Base-by-base conservation (phyloP, 2,113 vertebrate genomes). In the Thinocorus orbignyianus region DNA sequence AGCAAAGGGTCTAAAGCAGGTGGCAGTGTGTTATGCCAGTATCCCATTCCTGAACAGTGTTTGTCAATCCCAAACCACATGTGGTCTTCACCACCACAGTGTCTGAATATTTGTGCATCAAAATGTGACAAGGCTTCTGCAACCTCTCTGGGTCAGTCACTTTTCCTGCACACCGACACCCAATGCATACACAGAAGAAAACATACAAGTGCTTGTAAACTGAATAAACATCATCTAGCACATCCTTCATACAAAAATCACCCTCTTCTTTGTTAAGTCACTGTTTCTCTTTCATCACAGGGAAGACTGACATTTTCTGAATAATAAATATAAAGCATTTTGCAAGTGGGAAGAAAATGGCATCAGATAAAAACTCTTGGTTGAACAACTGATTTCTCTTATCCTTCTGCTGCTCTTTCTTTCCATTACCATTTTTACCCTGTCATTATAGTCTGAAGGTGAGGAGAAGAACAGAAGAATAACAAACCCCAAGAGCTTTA, bases 371-470 rank as follows among this genome's bases (percentile, higher is more conserved):
- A 91, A 76, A 33, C 48, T 73, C 74, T 69, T 61, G 33, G 48
- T 72, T 60, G 23, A 93, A 71, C 70, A 71, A 85, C 39, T 22
- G 48, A 79, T 68, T 81, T 96, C 81, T 95, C 61, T 66, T 78
- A 88, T 79, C 44, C 41, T 80, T 44, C 54, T 25, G 58, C 48
- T 57, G 23, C 46, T 93, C 74, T 62, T 54, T 51, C 31, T 46
- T 96, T 65, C 73, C 28, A 68, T 84, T 88, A 81, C 19, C 23
- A 51, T 52, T 86, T 83, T 76, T 61, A 83, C 31, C 41, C 69
- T 72, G 37, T 78, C 70, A 76, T 87, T 92, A 44, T 46, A 61
- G 77, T 76, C 62, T 91, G 42, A 81, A 76, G 58, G 44, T 74
- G 48, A 78, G 35, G 39, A 64, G 44, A 51, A 82, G 68, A 90